phyloP scores from a whole-genome alignment of 92 coral and sea anemone species.

The Diadumene lineata region DNA sequence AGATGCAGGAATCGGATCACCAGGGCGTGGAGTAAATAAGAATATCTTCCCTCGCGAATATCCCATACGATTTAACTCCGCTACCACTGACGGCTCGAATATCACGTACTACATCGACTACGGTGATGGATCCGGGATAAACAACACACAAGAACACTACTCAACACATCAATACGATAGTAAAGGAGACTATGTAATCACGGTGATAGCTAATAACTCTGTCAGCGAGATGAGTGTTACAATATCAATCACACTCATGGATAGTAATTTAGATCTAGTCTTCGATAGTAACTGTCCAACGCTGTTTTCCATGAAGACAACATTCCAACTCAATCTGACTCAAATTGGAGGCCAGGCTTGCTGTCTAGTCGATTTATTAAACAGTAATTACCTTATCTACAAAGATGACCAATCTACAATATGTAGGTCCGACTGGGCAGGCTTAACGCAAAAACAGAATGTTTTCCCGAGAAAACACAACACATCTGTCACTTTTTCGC shows the following conservation, averaged over 20 bases:
- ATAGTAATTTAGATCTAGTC: constrained; percentile 52
- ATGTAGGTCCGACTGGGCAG: constrained; percentile 46
- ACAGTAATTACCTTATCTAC: constrained; percentile 57
- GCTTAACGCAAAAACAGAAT: constrained; percentile 18
- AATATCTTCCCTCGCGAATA: constrained; percentile 69
- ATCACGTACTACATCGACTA: constrained; percentile 55
- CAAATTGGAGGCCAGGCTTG: constrained; percentile 78
- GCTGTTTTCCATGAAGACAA: constrained; percentile 23
- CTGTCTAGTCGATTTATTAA: constrained; percentile 69
- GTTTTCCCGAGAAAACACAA: constrained; percentile 18
- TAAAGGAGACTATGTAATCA: constrained; percentile 34
- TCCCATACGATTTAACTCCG: constrained; percentile 46
- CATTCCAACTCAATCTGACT: constrained; percentile 41
- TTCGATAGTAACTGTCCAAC: constrained; percentile 69
- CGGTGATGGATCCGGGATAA: constrained; percentile 56
- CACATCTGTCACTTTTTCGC: constrained; percentile 20
- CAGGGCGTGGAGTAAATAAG: constrained; percentile 55
- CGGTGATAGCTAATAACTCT: constrained; percentile 64
- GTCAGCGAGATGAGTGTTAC: constrained; percentile 51
- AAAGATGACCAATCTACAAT: constrained; percentile 44
- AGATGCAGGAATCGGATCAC: constrained; percentile 62
- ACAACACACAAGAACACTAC: constrained; percentile 30
- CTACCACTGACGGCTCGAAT: constrained; percentile 66
- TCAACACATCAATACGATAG: constrained; percentile 23
- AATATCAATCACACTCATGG: constrained; percentile 52